Conservation (phyloP, 2,797 vertebrate genomes). For the Rhyacichthys aspro region DNA sequence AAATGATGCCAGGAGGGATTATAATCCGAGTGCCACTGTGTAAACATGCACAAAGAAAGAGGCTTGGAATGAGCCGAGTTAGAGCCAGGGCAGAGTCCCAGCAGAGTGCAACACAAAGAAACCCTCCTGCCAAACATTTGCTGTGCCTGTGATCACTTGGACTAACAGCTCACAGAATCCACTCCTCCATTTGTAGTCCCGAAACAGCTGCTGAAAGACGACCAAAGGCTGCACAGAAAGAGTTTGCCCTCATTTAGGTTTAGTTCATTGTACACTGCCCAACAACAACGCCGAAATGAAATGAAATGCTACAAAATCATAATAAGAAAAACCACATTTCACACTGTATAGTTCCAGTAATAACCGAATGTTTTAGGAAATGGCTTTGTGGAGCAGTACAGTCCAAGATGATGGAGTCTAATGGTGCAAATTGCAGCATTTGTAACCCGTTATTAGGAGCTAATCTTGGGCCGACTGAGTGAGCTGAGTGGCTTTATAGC, state of each 20-base stretch:
- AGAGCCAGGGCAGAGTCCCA: conserved; percentile 54
- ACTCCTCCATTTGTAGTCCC: conserved; percentile 27
- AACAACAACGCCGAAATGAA: neutral
- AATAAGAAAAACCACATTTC: neutral
- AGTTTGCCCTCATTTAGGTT: too few species aligned
- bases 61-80: conserved; percentile 39
- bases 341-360: neutral
- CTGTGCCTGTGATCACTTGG: conserved; percentile 61
- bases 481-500: conserved; percentile 27
- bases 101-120: conserved; percentile 49
- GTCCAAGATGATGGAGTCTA: neutral
- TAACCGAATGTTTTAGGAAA: neutral
- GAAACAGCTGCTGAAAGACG: conserved; percentile 45
- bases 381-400: neutral
- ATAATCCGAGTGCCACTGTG: conserved; percentile 42
- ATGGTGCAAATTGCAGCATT: conserved; percentile 35
- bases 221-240: conserved; percentile 14
- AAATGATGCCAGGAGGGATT: conserved; percentile 53
- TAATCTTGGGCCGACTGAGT: conserved; percentile 16
- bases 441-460: conserved; percentile 45
- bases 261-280: neutral
- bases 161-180: conserved; percentile 33
- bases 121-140: conserved; percentile 60
- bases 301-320: neutral
- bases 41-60: conserved; percentile 51